These are phyloP conservation scores for Lichenostomus cassidix DNA, from an alignment of 2,113 vertebrate species.

Conservation along the genomic window DNA sequence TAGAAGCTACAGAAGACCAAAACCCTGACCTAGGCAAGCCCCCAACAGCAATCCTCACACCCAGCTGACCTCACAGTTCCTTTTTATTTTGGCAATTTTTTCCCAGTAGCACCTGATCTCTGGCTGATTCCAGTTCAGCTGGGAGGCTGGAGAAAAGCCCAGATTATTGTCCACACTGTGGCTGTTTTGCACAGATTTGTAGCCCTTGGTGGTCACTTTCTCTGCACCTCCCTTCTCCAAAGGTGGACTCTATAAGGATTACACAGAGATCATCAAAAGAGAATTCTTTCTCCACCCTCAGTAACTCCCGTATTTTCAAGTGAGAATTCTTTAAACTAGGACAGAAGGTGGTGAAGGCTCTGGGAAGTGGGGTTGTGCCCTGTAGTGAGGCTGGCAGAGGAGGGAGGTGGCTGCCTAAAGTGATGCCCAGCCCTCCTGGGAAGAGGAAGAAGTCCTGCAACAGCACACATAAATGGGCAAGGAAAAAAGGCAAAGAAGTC, in stretches of 20 bases:
- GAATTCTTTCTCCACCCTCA: neutral
- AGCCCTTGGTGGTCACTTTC: neutral
- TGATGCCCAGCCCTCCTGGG: neutral
- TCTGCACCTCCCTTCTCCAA: neutral
- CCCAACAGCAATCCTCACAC: neutral
- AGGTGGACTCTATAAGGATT: neutral
- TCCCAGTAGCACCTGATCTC: neutral
- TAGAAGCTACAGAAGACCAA: neutral
- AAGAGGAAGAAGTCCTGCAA: neutral
- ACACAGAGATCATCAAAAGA: neutral
- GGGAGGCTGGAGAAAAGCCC: conserved; percentile 17
- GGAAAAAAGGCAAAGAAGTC: neutral
- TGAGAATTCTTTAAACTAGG: neutral
- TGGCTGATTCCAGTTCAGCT: neutral
- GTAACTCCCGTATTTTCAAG: neutral
- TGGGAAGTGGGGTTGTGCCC: neutral
- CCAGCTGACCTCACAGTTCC: neutral
- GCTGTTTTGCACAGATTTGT: neutral
- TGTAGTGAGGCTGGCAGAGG: neutral
- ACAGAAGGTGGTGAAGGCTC: neutral
- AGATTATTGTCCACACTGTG: neutral
- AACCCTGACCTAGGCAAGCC: neutral
- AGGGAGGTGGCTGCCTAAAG: neutral
- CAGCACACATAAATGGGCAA: neutral
- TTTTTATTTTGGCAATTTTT: conserved; percentile 6